These are phyloP conservation scores for Dendronephthya gigantea DNA, from an alignment of 64 coral and sea anemone species.

Conservation along the genomic window DNA sequence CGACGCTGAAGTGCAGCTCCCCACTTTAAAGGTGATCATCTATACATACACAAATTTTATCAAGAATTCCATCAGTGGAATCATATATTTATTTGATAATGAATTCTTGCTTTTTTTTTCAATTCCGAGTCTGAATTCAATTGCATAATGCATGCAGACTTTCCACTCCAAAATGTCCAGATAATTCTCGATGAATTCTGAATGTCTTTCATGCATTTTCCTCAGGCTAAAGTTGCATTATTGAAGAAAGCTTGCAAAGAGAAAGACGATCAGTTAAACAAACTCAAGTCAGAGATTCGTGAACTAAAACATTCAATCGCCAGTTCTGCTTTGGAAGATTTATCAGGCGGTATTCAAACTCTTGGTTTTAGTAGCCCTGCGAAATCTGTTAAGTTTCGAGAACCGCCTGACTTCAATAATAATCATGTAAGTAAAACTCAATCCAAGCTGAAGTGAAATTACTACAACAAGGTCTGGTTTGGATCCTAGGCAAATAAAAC, in stretches of 20 bases:
- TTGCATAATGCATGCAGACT: too few species aligned
- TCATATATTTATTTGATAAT: too few species aligned
- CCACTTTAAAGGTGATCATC: slow-evolving; percentile 65
- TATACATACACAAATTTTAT: not conserved
- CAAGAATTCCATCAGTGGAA: too few species aligned
- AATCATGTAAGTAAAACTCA: not conserved
- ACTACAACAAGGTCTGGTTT: too few species aligned
- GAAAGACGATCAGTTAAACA: slow-evolving; percentile 71
- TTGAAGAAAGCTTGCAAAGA: slow-evolving; percentile 93
- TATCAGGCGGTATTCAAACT: slow-evolving; percentile 68
- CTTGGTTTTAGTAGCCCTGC: slow-evolving; percentile 64
- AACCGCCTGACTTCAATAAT: not conserved
- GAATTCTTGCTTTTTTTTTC: too few species aligned
- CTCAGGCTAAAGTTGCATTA: slow-evolving; percentile 67
- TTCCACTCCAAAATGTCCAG: too few species aligned
- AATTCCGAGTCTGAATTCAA: not conserved
- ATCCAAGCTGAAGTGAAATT: too few species aligned
- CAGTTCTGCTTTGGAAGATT: slow-evolving; percentile 67
- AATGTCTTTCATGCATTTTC: not conserved
- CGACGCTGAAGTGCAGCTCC: slow-evolving; percentile 78
- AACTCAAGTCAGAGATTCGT: slow-evolving; percentile 65
- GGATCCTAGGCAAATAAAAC: too few species aligned
- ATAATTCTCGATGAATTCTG: not conserved
- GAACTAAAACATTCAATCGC: slow-evolving; percentile 84
- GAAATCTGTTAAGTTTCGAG: slow-evolving; percentile 49